Evolutionary conservation across 2,113 vertebrate species (phyloP).

Genomic region (Drymodes brunneopygia): DNA sequence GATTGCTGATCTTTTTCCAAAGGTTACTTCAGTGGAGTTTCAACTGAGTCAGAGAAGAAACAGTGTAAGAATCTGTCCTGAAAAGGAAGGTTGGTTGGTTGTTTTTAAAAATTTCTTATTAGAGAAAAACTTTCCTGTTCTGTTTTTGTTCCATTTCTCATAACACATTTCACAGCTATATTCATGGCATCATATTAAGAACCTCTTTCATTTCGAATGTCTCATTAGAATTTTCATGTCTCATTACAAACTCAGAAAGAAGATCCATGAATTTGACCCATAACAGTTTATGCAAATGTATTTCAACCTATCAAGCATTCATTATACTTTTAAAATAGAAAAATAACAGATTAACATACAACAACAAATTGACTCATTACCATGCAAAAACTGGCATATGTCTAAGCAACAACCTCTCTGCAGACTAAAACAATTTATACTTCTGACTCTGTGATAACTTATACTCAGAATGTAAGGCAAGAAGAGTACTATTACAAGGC

Average conservation of each 20-base stretch:
- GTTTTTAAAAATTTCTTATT: not conserved
- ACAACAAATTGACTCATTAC: not conserved
- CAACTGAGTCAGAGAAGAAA: not conserved
- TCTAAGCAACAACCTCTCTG: not conserved
- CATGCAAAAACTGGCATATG: not conserved
- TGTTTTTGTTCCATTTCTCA: not conserved
- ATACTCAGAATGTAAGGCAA: not conserved
- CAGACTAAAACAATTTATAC: not conserved
- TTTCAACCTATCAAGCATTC: not conserved
- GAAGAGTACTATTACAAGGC: not conserved
- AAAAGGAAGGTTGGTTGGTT: not conserved
- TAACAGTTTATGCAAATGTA: conserved; percentile 4
- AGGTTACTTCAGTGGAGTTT: not conserved
- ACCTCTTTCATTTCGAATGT: not conserved
- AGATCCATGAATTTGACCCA: not conserved
- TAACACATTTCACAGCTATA: not conserved
- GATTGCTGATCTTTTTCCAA: not conserved
- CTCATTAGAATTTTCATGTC: not conserved
- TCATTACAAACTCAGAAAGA: conserved; percentile 3
- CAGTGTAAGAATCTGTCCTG: not conserved
- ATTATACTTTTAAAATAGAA: conserved; percentile 19
- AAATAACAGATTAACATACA: not conserved
- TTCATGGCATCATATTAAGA: not conserved
- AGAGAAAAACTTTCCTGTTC: not conserved
- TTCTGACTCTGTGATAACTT: not conserved